phyloP scores from a whole-genome alignment of 2,888 invertebrate genomes.

The Torymus tubicola region DNA sequence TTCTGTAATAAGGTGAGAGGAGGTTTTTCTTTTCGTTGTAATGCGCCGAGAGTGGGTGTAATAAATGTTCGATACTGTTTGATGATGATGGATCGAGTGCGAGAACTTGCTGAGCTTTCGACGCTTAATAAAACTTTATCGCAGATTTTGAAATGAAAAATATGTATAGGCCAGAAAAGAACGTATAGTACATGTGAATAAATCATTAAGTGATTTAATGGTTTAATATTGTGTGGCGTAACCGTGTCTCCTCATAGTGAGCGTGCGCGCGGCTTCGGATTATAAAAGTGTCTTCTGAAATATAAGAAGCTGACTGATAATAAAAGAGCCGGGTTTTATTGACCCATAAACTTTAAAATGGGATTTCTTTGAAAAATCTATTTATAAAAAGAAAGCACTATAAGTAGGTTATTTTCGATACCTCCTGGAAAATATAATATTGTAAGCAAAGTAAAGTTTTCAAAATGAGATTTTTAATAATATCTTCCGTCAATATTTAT shows the following conservation, averaged over 20 bases:
- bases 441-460: background rate
- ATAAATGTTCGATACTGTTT: too few relatives aligned
- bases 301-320: slow-evolving; percentile 42
- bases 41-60: too few relatives aligned
- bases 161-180: background rate
- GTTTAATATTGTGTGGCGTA: slow-evolving; percentile 11
- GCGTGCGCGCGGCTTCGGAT: slow-evolving; percentile 20
- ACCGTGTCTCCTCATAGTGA: slow-evolving; percentile 20
- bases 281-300: slow-evolving; percentile 46
- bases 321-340: slow-evolving; percentile 45
- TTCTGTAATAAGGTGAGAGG: too few relatives aligned
- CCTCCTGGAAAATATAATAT: slow-evolving; percentile 6
- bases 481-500: too few relatives aligned
- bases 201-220: slow-evolving; percentile 22
- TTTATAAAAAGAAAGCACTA: slow-evolving; percentile 17
- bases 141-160: too few relatives aligned
- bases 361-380: slow-evolving; percentile 30
- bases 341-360: slow-evolving; percentile 43
- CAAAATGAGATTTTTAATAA: too few relatives aligned
- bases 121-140: too few relatives aligned
- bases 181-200: too few relatives aligned
- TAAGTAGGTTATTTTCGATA: slow-evolving; percentile 25
- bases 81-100: too few relatives aligned
- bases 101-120: too few relatives aligned
- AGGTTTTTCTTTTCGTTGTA: too few relatives aligned